Conservation (phyloP, 1,140 invertebrate species). For the Platyscapa corneri region DNA sequence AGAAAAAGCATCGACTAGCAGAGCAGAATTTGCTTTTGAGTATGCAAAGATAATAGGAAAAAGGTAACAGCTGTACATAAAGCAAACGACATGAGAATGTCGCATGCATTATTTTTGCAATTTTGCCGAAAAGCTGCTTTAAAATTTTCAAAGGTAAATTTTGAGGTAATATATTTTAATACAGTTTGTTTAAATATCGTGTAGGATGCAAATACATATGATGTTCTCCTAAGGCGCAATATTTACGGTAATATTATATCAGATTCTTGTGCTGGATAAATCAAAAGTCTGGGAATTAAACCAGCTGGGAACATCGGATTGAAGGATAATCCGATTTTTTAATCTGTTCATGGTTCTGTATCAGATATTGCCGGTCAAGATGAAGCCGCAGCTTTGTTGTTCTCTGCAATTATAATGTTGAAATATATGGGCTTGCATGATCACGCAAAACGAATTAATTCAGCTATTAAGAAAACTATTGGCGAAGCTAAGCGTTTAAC, state of each 20-base stretch:
- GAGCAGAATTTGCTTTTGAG: slow-evolving; percentile 99
- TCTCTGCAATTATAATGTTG: slow-evolving; percentile 99
- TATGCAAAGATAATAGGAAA: slow-evolving; percentile 96
- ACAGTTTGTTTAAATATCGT: slow-evolving; percentile 99
- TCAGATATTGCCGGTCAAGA: slow-evolving; percentile 99
- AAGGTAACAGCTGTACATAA: slow-evolving; percentile 99
- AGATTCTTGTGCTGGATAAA: slow-evolving; percentile 98
- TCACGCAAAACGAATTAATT: slow-evolving; percentile 89
- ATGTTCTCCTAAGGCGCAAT: slow-evolving; percentile 99
- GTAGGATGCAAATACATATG: slow-evolving; percentile 96
- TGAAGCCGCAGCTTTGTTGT: slow-evolving; percentile 95
- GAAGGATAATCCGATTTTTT: slow-evolving; percentile 98
- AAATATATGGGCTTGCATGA: slow-evolving; percentile 91
- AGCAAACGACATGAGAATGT: slow-evolving; percentile 99
- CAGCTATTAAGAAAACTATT: slow-evolving; percentile 94
- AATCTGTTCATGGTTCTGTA: slow-evolving; percentile 99
- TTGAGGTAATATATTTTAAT: slow-evolving; percentile 98
- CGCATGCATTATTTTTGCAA: slow-evolving; percentile 97
- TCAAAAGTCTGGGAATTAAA: slow-evolving; percentile 97
- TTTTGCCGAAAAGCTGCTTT: slow-evolving; percentile 96
- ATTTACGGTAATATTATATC: slow-evolving; percentile 99
- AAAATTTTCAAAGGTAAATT: slow-evolving; percentile 94
- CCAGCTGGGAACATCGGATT: slow-evolving; percentile 99
- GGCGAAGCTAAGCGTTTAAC: slow-evolving; percentile 91
- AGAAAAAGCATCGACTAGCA: slow-evolving; percentile 94